Base-by-base conservation (phyloP, 2,888 invertebrate genomes). In the Stenodema calcarata region DNA sequence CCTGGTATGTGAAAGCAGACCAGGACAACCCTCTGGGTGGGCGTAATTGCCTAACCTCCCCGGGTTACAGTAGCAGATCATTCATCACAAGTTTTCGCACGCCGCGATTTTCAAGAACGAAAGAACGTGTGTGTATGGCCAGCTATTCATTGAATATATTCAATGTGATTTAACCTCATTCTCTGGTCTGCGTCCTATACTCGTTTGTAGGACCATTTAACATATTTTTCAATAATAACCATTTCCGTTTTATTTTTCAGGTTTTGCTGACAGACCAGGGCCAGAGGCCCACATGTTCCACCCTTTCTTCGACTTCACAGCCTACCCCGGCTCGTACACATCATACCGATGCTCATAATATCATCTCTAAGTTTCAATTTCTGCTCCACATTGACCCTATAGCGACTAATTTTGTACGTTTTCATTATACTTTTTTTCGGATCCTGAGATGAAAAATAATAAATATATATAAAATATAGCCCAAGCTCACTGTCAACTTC, bases 291-390 rank as follows among this genome's bases (percentile, higher is more conserved):
- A 30, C 79, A 23, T 44, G 23, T 88, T 87, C 50, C 84, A 87
- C 27, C 69, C 88, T 9, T 87, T 87, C 44, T 88, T 88, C 80
- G 87, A 79, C 23, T 88, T 84, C 85, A 78, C 91, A 9, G 69
- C 70, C 35, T 86, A 81, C 50, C 81, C 86, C 4, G 84, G 87
- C 76, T 27, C 81, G 44, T 88, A 86, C 79, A n/a, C n/a, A n/a
- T 87, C 88, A 78, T 88, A 86, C 88, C 87, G 86, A 23, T 87
- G 54, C 50, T 75, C 80, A 62, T 86, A 86, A 86, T 70, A 27
- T 44, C 44, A 81, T 81, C 54, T 27, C 47, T 18, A 78, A 78
- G 27, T 81, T 14, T 70, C 30, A 70, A 54, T 35, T 7, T 14
- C 84, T 47, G 11, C 75, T 84, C 84, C 28, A 7, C 11, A 73